A percentile compares a stretch with the other conserved stretches of the same genome.
Evolutionary conservation across 2,888 invertebrate genomes (phyloP).

Genomic region (Eupithecia vulgata): DNA sequence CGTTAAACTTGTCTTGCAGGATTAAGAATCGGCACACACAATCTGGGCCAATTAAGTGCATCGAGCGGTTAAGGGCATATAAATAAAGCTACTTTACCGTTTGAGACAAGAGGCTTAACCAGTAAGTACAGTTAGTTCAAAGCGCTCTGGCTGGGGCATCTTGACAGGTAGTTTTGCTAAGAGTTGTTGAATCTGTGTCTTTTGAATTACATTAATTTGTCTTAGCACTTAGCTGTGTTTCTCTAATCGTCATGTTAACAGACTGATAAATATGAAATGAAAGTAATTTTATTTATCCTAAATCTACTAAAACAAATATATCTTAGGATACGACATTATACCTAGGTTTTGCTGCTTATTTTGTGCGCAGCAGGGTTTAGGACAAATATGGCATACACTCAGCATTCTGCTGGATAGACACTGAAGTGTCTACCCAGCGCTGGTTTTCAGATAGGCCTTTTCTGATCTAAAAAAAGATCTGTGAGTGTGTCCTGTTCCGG

Average conservation of each 20-base stretch:
- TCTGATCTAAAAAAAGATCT: background rate
- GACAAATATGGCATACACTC: too few relatives aligned
- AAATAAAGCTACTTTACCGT: conserved; percentile 53
- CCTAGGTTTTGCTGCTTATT: too few relatives aligned
- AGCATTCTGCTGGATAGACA: too few relatives aligned
- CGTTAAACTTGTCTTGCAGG: conserved; percentile 9
- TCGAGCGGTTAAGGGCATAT: conserved; percentile 54
- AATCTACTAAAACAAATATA: too few relatives aligned
- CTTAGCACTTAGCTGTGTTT: background rate
- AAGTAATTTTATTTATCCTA: too few relatives aligned
- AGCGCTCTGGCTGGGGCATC: conserved; percentile 53
- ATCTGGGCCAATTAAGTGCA: conserved; percentile 40
- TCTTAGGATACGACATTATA: too few relatives aligned
- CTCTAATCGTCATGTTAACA: background rate
- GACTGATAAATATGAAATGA: background rate
- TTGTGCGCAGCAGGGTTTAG: too few relatives aligned
- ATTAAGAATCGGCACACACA: conserved; percentile 2
- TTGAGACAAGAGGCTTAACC: conserved; percentile 49
- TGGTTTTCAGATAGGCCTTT: too few relatives aligned
- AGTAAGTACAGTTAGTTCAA: conserved; percentile 62
- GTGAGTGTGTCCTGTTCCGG: background rate
- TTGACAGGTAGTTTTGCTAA: conserved; percentile 49
- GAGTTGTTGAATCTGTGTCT: conserved; percentile 23
- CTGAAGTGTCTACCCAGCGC: too few relatives aligned
- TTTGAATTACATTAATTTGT: conserved; percentile 41